Evolutionary conservation across 30 jellyfish, hydroid and myxozoan species (phyloP), one percentile per base, ranked within the genome.

Genomic region (Haliclystus octoradiatus): DNA sequence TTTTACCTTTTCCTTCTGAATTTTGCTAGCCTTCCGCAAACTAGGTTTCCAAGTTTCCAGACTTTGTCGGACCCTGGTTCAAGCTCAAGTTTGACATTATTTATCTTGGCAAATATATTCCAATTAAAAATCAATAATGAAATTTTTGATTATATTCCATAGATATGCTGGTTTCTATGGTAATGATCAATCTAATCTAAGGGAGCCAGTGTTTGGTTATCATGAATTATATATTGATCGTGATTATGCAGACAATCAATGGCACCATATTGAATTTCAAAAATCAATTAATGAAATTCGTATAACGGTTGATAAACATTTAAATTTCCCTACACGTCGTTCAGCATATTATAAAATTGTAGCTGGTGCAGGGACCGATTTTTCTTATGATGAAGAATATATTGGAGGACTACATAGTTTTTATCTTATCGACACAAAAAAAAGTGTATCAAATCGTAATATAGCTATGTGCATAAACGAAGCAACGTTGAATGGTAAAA

Each of bases 161-260:
- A 89, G 98, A 73, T 85, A 84, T 50, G 98, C 98, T 75, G 98
- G 93, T 47, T 85, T 81, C 35, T 89, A 57, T 89, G 98, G 98
- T 9, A 76, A 77, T 49, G 98, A 94, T 2, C 73, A 65, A 23
- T 80, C 69, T 57, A 89, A 89, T 49, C 68, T 70, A 9, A 84
- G 67, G 52, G 86, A 93, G 23, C 98, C 94, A 30, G 80, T 81
- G 24, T 75, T 76, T 15, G 98, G 98, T 27, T 82, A 74, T 40
- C 93, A 89, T 67, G 85, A 89, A 19, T 34, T 89, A 86, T 89
- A 66, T 68, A 93, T 89, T 34, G 98, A 94, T 9, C 84, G 66
- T 50, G 98, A 89, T 71, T 71, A 81, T 19, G 98, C 98, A 2
- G 98, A 89, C 66, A 82, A 89, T 69, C 85, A 82, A 67, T 89